Conservation (phyloP, 2,888 invertebrate species). For the Beris morrisii region DNA sequence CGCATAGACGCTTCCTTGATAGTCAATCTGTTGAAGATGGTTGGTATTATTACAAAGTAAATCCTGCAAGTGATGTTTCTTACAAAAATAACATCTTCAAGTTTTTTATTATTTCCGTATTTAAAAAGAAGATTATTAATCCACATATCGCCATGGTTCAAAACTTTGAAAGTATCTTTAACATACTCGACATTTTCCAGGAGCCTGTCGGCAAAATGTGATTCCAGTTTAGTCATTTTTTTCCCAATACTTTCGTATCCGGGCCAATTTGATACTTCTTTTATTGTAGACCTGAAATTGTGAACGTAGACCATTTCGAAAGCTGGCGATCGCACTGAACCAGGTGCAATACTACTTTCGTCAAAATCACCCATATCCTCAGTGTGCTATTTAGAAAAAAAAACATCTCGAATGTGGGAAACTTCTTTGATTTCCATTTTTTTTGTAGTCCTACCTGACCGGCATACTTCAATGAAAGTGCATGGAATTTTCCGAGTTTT, state of each 20-base stretch:
- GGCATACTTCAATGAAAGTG: constrained; percentile 59
- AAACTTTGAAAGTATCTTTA: constrained; percentile 50
- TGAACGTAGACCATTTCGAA: constrained; percentile 7
- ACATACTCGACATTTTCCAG: not conserved
- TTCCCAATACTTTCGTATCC: constrained; percentile 48
- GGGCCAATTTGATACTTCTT: constrained; percentile 45
- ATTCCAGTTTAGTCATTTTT: constrained; percentile 43
- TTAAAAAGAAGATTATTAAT: constrained; percentile 59
- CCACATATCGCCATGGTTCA: constrained; percentile 62
- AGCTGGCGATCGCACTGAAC: not conserved
- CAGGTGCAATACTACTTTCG: not conserved
- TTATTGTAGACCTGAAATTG: constrained; percentile 4
- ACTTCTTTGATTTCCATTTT: not conserved
- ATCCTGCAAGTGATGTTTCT: not conserved
- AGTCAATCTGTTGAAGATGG: constrained; percentile 3
- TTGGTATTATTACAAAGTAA: not conserved
- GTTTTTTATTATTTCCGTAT: constrained; percentile 45
- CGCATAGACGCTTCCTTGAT: not conserved
- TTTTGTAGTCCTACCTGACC: constrained; percentile 55
- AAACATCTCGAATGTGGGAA: not conserved
- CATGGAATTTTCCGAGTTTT: constrained; percentile 62
- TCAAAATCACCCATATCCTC: not conserved
- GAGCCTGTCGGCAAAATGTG: not conserved
- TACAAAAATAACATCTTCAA: constrained; percentile 54
- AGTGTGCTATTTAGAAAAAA: not conserved